Percentiles rank a stretch among this genome's conserved stretches.
Conservation (phyloP, 2,888 invertebrate genomes). For the Drosophila kokeensis region DNA sequence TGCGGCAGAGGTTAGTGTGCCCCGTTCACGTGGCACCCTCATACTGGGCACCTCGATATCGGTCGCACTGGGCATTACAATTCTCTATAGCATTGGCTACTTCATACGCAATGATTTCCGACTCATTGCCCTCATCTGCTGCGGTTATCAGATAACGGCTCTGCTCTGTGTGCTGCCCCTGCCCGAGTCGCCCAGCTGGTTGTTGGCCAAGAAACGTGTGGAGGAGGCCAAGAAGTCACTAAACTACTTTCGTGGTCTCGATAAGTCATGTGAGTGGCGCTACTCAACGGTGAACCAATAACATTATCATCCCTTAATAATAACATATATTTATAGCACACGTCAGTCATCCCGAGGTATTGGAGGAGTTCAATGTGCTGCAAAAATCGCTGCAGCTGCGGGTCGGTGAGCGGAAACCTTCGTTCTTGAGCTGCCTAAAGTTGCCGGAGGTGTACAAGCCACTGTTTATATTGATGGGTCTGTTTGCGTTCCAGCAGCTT, state of each 20-base stretch:
- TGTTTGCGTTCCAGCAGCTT: conserved; percentile 89
- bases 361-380: conserved; percentile 75
- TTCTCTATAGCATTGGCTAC: conserved; percentile 88
- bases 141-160: conserved; percentile 80
- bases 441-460: conserved; percentile 84
- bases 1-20: conserved; percentile 85
- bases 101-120: conserved; percentile 84
- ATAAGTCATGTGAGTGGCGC: conserved; percentile 68
- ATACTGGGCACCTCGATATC: conserved; percentile 88
- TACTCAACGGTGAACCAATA: not conserved
- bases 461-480: conserved; percentile 86
- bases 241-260: conserved; percentile 87
- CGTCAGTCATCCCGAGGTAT: conserved; percentile 77
- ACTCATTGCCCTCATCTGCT: conserved; percentile 81
- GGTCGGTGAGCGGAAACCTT: conserved; percentile 69
- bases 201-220: conserved; percentile 87
- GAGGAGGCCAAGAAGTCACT: conserved; percentile 87
- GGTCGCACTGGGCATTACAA: conserved; percentile 88
- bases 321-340: conserved; percentile 55
- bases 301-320: not conserved
- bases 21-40: conserved; percentile 88
- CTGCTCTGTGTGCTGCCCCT: conserved; percentile 86
- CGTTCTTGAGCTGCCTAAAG: conserved; percentile 71
- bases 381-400: conserved; percentile 75
- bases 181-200: conserved; percentile 90